Percentiles rank a stretch among this genome's conserved stretches.
Evolutionary conservation across 2,113 vertebrate species (phyloP).

Genomic region (Poecile atricapillus): DNA sequence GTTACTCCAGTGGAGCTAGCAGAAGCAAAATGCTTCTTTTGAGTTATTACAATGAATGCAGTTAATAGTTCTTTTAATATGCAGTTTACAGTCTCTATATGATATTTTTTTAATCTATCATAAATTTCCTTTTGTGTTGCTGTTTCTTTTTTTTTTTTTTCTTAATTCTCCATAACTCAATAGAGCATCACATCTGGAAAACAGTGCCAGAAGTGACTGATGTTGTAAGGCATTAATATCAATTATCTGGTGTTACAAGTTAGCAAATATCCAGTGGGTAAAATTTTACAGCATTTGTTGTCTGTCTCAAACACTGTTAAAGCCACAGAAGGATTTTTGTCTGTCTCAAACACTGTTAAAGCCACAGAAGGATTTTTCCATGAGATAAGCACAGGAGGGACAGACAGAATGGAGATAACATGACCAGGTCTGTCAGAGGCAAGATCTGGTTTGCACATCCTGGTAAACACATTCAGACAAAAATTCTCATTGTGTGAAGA

Average conservation of each 20-base stretch:
- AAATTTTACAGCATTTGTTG: not conserved
- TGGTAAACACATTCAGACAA: not conserved
- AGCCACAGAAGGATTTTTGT: not conserved
- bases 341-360: not conserved
- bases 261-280: not conserved
- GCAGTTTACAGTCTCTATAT: not conserved
- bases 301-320: not conserved
- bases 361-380: not conserved
- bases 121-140: not conserved
- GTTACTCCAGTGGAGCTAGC: not conserved
- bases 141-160: not conserved
- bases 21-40: not conserved
- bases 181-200: not conserved
- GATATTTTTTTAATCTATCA: not conserved
- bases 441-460: not conserved
- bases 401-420: not conserved
- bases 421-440: not conserved
- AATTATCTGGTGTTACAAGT: not conserved
- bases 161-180: not conserved
- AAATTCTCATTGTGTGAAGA: not conserved
- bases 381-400: not conserved
- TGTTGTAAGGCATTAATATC: not conserved
- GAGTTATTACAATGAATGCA: not conserved
- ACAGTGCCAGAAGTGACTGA: not conserved
- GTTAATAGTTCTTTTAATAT: not conserved